Evolutionary conservation across 2,888 invertebrate genomes (phyloP).

Genomic region (Drosophila yooni): DNA sequence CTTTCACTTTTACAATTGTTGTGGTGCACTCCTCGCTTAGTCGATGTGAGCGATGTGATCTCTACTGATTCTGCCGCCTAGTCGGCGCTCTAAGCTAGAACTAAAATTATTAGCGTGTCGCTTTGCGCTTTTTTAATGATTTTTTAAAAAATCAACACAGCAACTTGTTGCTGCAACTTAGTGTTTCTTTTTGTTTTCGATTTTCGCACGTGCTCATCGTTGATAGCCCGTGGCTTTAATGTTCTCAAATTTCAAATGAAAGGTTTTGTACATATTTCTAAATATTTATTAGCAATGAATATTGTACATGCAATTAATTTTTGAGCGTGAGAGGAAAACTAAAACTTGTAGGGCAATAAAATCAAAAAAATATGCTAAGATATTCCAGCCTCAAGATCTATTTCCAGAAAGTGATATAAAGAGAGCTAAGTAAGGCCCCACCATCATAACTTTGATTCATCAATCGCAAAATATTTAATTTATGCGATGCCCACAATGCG

Average conservation of each 20-base stretch:
- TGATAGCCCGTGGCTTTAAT: conserved; percentile 26
- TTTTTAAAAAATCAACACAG: conserved; percentile 35
- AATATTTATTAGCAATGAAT: conserved; percentile 71
- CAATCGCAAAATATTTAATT: conserved; percentile 44
- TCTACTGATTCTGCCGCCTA: conserved; percentile 65
- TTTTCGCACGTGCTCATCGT: conserved; percentile 47
- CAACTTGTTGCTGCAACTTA: conserved; percentile 41
- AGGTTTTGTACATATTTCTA: conserved; percentile 58
- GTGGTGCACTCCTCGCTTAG: conserved; percentile 6
- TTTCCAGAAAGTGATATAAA: conserved; percentile 21
- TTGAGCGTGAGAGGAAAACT: conserved; percentile 50
- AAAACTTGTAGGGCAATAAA: conserved; percentile 17
- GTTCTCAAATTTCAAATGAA: conserved; percentile 54
- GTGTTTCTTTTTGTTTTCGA: conserved; percentile 21
- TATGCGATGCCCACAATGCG: conserved; percentile 38
- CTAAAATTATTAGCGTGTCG: conserved; percentile 73
- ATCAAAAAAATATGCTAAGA: conserved; percentile 34
- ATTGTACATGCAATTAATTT: conserved; percentile 65
- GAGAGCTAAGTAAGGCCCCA: conserved; percentile 20
- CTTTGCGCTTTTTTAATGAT: conserved; percentile 75
- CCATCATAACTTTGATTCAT: conserved; percentile 34
- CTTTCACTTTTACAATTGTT: conserved; percentile 9
- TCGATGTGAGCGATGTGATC: conserved; percentile 25
- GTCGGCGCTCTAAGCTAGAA: conserved; percentile 70
- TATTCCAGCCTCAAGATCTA: conserved; percentile 21